These are phyloP conservation scores for Antitype chi DNA, from an alignment of 2,888 invertebrate species.

Conservation along the genomic window DNA sequence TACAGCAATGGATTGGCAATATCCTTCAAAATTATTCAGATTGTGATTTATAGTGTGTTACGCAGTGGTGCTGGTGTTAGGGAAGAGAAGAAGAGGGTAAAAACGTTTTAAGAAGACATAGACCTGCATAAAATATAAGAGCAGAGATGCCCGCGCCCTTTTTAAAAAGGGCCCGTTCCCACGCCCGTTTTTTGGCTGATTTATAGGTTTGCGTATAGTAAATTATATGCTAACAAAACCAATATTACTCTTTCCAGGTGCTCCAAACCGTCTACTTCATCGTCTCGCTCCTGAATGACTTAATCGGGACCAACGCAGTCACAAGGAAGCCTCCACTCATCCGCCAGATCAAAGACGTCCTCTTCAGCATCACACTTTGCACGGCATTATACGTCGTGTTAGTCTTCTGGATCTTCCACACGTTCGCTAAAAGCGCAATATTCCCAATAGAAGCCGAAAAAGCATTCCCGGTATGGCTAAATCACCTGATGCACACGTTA, in stretches of 20 bases:
- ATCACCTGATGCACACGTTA: slow-evolving; percentile 96
- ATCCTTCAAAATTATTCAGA: too few species aligned
- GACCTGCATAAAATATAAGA: too few species aligned
- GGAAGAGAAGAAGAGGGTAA: too few species aligned
- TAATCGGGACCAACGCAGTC: slow-evolving; percentile 92
- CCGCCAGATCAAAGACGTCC: slow-evolving; percentile 92
- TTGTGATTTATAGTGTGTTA: too few species aligned
- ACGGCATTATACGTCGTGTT: slow-evolving; percentile 95
- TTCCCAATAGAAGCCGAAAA: slow-evolving; percentile 94
- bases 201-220: not conserved
- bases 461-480: slow-evolving; percentile 96
- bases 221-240: not conserved
- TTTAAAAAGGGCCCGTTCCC: too few species aligned
- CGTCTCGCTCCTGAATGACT: slow-evolving; percentile 93
- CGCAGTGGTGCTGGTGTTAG: too few species aligned
- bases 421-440: slow-evolving; percentile 96
- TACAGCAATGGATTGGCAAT: too few species aligned
- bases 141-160: too few species aligned
- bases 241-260: slow-evolving; percentile 86
- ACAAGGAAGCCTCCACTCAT: slow-evolving; percentile 91
- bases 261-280: slow-evolving; percentile 94
- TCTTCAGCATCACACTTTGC: slow-evolving; percentile 93
- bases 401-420: slow-evolving; percentile 96
- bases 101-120: too few species aligned
- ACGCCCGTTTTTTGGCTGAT: too few species aligned